These are phyloP conservation scores for Eospalax fontanierii DNA, from an alignment of 2,797 vertebrate species.

Conservation along the genomic window DNA sequence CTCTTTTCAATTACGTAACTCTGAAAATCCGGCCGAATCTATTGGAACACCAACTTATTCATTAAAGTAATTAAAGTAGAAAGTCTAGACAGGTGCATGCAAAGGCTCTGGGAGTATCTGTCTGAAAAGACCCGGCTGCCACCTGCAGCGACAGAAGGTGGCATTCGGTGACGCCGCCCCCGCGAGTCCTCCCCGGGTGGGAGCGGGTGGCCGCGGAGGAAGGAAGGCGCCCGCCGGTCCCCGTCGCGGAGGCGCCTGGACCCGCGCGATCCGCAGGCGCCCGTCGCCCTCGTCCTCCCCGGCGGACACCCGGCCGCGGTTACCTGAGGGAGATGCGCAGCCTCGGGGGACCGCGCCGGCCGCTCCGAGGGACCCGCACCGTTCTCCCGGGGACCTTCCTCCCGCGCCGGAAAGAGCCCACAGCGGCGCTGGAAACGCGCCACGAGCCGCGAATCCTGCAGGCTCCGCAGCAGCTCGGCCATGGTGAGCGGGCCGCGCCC, in stretches of 20 bases:
- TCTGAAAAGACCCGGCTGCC: neutral
- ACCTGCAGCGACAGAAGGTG: neutral
- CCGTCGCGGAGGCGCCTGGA: neutral
- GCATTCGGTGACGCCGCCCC: neutral
- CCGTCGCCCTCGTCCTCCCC: neutral
- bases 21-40: neutral
- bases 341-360: neutral
- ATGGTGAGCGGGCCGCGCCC: conserved; percentile 68
- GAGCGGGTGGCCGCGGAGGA: neutral
- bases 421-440: conserved; percentile 95
- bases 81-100: neutral
- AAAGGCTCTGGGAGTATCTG: neutral
- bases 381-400: conserved; percentile 33
- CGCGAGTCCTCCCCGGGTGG: fast-evolving
- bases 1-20: conserved; percentile 69
- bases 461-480: conserved; percentile 86
- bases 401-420: conserved; percentile 90
- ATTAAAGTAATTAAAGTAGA: conserved; percentile 4
- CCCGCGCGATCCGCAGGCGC: neutral
- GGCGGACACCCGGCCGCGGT: conserved; percentile 34
- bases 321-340: conserved; percentile 72
- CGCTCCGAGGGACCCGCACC: neutral
- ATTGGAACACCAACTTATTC: neutral
- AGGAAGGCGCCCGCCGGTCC: neutral
- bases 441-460: conserved; percentile 93